These are phyloP conservation scores for Polylopha cassiicola DNA, from an alignment of 2,888 invertebrate genomes.

Conservation along the genomic window DNA sequence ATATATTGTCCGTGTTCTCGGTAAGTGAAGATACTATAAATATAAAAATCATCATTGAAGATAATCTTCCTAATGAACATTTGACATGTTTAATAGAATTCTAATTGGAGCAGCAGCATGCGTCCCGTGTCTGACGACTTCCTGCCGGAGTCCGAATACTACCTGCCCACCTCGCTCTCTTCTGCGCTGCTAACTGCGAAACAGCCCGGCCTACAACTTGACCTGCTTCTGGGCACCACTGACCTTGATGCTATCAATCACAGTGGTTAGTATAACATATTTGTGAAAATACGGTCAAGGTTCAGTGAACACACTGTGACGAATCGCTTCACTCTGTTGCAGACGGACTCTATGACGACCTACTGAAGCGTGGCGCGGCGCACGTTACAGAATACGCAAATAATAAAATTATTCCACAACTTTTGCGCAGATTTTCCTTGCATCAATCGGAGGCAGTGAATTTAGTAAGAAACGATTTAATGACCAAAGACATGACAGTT, in stretches of 20 bases:
- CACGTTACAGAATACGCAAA: slow-evolving; percentile 77
- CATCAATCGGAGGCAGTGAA: slow-evolving; percentile 39
- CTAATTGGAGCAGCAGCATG: slow-evolving; percentile 76
- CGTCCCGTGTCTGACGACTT: slow-evolving; percentile 81
- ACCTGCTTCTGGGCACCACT: slow-evolving; percentile 82
- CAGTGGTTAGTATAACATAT: slow-evolving; percentile 54
- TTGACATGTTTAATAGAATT: slow-evolving; percentile 66
- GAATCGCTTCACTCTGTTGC: slow-evolving; percentile 35
- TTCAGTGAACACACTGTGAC: slow-evolving; percentile 7
- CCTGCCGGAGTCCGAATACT: slow-evolving; percentile 78
- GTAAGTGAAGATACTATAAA: slow-evolving; percentile 32
- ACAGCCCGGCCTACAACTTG: slow-evolving; percentile 76
- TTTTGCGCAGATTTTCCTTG: slow-evolving; percentile 61
- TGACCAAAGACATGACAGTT: too few species aligned
- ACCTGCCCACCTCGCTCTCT: slow-evolving; percentile 75
- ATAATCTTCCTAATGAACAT: not conserved
- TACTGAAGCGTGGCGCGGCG: slow-evolving; percentile 73
- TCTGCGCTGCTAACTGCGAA: slow-evolving; percentile 71
- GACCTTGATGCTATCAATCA: slow-evolving; percentile 80
- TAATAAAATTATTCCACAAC: slow-evolving; percentile 76
- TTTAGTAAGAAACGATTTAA: slow-evolving; percentile 35
- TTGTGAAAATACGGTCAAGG: slow-evolving; percentile 15
- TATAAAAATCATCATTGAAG: not conserved
- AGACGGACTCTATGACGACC: slow-evolving; percentile 77
- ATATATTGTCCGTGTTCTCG: slow-evolving; percentile 72